Conservation (phyloP, 2,888 invertebrate species). For the Willowsia nigromaculata region DNA sequence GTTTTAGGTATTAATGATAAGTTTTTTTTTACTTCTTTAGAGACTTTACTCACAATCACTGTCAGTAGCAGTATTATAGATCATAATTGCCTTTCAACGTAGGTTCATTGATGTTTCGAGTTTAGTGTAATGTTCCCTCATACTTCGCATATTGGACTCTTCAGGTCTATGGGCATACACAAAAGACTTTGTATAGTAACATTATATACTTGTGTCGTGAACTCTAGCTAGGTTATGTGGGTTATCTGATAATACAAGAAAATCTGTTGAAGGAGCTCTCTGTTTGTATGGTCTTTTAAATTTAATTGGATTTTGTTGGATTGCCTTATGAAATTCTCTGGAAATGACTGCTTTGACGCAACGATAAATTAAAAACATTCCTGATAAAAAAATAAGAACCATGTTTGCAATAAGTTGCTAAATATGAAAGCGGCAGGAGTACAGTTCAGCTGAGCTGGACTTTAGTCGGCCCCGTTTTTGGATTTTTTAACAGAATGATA, state of each 20-base stretch:
- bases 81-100: too few relatives aligned
- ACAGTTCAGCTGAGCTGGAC: too few relatives aligned
- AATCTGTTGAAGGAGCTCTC: not conserved
- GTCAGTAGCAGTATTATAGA: too few relatives aligned
- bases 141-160: not conserved
- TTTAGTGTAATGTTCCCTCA: not conserved
- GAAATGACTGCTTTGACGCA: constrained; percentile 27
- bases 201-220: not conserved
- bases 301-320: not conserved
- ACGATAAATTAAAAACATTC: too few relatives aligned
- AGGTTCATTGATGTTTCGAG: too few relatives aligned
- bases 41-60: not conserved
- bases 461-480: too few relatives aligned
- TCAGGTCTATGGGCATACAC: too few relatives aligned
- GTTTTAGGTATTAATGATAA: not conserved
- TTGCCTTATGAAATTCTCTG: not conserved
- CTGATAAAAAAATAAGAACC: too few relatives aligned
- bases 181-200: not conserved
- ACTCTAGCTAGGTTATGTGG: not conserved
- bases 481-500: too few relatives aligned
- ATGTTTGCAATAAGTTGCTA: too few relatives aligned
- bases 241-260: constrained; percentile 12
- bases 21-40: not conserved
- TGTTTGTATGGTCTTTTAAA: not conserved
- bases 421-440: too few relatives aligned